Base-by-base conservation (phyloP, 2,888 invertebrate genomes). In the Doris montereyensis region DNA sequence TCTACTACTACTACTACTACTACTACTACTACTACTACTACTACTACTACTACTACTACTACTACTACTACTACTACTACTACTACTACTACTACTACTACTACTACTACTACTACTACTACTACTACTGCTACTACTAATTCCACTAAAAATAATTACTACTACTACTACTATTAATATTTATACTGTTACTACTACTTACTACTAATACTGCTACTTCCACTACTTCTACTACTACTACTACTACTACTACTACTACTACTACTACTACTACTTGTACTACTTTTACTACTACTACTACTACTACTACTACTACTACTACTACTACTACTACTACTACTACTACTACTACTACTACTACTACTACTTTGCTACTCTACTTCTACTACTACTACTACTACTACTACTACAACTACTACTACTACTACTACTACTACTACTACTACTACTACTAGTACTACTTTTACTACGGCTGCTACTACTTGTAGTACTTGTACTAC, bases 341-440 rank as follows among this genome's bases (percentile, higher is more conserved):
- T 17, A 41, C 17, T 17, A 41, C 17, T 41, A 41, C 68, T 68
- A 68, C 68, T 68, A 68, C 32, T 68, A 68, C 68, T 28, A 68
- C 68, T 68, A 68, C 68, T 68, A 68, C 68, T 28, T 26, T 30
- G 5, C 13, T 30, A n/a, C 5, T 30, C 68, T 26, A 68, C 68
- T 62, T 13, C 62, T 62, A 62, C 62, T 62, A 62, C 62, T 62
- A 62, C 62, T 62, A 62, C 62, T 62, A 62, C 62, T 62, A 62
- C 62, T 62, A 62, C 62, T 62, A 62, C 62, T 62, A 62, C 62
- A 21, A 62, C 62, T 62, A 62, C 62, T 62, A 62, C 62, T 62
- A 62, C 62, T 62, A 62, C 62, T 62, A 62, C 62, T 62, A 62
- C 62, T 62, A 62, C 62, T 62, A 62, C 62, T 62, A 62, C 62